These are phyloP conservation scores for Platysteira castanea DNA, from an alignment of 2,113 vertebrate genomes.

Conservation along the genomic window DNA sequence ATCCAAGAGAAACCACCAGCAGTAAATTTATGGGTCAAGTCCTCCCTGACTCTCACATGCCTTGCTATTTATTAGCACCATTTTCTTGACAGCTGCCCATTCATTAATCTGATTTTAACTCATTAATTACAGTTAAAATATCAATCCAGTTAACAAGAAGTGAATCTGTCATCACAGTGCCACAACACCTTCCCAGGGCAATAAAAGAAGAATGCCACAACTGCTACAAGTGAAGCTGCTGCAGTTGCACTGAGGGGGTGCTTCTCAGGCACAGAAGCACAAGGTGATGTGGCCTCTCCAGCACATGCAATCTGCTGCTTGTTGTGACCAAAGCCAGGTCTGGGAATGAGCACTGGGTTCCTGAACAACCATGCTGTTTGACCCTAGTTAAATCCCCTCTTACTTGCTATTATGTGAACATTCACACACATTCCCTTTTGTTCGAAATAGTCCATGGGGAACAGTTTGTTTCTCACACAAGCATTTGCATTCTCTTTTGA, in stretches of 20 bases:
- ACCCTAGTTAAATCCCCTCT: neutral
- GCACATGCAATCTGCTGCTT: neutral
- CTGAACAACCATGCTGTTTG: neutral
- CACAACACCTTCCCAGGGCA: rapidly evolving
- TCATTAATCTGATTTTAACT: neutral
- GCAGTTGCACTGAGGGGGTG: rapidly evolving
- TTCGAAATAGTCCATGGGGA: neutral
- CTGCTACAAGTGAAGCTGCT: neutral
- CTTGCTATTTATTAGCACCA: neutral
- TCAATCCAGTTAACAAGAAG: neutral
- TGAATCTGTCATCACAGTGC: neutral
- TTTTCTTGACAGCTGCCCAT: neutral
- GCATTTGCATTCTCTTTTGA: neutral
- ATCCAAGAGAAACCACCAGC: neutral
- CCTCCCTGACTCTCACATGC: neutral
- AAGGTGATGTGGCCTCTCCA: rapidly evolving
- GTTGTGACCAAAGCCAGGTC: neutral
- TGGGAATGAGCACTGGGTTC: neutral
- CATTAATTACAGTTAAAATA: neutral
- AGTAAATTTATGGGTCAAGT: neutral
- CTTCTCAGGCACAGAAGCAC: neutral
- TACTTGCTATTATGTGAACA: neutral
- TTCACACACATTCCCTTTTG: neutral
- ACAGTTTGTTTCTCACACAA: neutral
- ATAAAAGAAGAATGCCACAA: neutral